Percentiles rank a stretch among this genome's conserved stretches.
Conservation (phyloP, 1,140 invertebrate genomes). For the Monomorium pharaonis region DNA sequence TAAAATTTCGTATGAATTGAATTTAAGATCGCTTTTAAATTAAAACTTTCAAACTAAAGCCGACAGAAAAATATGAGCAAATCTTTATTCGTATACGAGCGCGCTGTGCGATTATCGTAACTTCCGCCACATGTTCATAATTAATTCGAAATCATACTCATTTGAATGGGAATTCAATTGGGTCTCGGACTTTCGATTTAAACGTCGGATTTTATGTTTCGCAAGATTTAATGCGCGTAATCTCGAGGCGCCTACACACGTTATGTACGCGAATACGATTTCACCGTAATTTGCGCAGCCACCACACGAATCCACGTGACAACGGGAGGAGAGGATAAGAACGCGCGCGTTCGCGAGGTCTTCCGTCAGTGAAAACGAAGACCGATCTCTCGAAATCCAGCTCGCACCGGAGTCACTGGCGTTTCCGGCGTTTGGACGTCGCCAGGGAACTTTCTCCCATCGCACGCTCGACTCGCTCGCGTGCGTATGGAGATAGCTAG, state of each 20-base stretch:
- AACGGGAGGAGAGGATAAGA: background rate
- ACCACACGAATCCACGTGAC: background rate
- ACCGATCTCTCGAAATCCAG: conserved; percentile 46
- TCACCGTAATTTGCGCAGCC: conserved; percentile 27
- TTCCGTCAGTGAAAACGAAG: conserved; percentile 60
- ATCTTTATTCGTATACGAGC: background rate
- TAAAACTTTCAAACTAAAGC: background rate
- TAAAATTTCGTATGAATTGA: background rate
- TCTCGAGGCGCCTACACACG: conserved; percentile 12
- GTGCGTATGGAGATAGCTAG: conserved; percentile 26
- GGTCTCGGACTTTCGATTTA: background rate
- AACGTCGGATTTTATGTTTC: background rate
- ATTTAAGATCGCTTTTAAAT: background rate
- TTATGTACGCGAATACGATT: conserved; percentile 37
- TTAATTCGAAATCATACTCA: conserved; percentile 15
- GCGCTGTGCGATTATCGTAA: background rate
- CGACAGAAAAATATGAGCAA: background rate
- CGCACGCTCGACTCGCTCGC: background rate
- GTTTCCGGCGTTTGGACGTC: conserved; percentile 55
- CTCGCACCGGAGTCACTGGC: background rate
- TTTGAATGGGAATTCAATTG: background rate
- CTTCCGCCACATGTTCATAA: background rate
- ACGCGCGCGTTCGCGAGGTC: background rate
- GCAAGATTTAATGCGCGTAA: conserved; percentile 13
- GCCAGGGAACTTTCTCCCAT: conserved; percentile 63